phyloP scores from a whole-genome alignment of 1,140 invertebrate species.

The Formica exsecta region DNA sequence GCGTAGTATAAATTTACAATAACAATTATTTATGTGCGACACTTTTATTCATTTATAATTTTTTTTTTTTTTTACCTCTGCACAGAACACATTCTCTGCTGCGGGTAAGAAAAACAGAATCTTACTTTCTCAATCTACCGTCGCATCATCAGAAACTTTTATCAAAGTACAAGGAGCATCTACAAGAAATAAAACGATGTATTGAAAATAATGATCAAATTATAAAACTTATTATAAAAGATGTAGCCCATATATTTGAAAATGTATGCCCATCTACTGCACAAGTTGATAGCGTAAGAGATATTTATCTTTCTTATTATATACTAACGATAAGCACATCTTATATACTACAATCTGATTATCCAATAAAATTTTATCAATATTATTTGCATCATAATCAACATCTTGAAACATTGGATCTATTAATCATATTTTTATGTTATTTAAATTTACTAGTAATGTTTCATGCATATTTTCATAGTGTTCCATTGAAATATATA shows the following conservation, averaged over 20 bases:
- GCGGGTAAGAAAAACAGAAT: slow-evolving; percentile 91
- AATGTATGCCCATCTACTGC: slow-evolving; percentile 88
- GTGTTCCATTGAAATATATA: slow-evolving; percentile 74
- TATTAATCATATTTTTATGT: slow-evolving; percentile 24
- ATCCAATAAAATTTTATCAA: slow-evolving; percentile 19
- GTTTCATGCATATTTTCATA: slow-evolving; percentile 5
- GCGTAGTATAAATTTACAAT: not conserved
- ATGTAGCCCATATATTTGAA: slow-evolving; percentile 94
- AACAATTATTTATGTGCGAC: not conserved
- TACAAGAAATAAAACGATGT: slow-evolving; percentile 91
- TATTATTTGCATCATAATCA: not conserved
- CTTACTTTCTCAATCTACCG: slow-evolving; percentile 92
- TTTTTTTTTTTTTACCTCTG: slow-evolving; percentile 61
- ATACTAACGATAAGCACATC: not conserved
- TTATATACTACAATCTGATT: not conserved
- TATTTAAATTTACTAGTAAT: slow-evolving; percentile 41
- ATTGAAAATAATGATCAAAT: slow-evolving; percentile 95
- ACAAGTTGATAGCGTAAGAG: slow-evolving; percentile 84
- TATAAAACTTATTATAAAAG: slow-evolving; percentile 93
- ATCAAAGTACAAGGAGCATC: slow-evolving; percentile 91
- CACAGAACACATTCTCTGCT: slow-evolving; percentile 88
- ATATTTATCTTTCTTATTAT: slow-evolving; percentile 73
- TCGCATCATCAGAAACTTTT: slow-evolving; percentile 92
- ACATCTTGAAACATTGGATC: slow-evolving; percentile 21
- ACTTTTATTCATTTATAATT: not conserved